These are phyloP conservation scores for Micoletzkya japonica DNA, from an alignment of 2,888 invertebrate genomes.

Conservation along the genomic window DNA sequence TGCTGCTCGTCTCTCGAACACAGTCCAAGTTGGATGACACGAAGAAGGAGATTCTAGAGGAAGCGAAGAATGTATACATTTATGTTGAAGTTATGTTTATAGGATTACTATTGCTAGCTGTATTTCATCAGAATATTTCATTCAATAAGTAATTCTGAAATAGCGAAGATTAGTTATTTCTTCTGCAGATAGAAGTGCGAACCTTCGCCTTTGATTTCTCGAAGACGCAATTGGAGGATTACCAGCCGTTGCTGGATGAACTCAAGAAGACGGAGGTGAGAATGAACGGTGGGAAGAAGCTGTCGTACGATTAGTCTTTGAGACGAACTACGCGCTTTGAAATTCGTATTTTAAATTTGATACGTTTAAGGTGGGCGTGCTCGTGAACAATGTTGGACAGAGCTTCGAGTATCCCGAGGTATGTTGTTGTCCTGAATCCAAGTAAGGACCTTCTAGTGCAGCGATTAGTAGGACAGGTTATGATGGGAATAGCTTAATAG, in stretches of 20 bases:
- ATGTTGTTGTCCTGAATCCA: conserved; percentile 56
- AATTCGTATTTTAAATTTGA: conserved; percentile 7
- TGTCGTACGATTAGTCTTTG: background rate
- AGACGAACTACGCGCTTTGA: background rate
- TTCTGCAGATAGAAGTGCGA: conserved; percentile 44
- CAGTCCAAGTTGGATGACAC: conserved; percentile 56
- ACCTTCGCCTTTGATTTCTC: conserved; percentile 55
- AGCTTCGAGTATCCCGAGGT: conserved; percentile 81
- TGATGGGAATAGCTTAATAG: no score
- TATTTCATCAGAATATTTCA: background rate
- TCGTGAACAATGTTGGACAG: conserved; percentile 88
- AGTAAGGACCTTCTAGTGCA: no score
- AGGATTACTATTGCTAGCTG: background rate
- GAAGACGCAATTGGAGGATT: conserved; percentile 40
- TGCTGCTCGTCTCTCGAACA: conserved; percentile 59
- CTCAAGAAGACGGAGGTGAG: conserved; percentile 52
- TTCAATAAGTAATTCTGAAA: no score
- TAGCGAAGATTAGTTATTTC: background rate
- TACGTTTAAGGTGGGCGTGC: conserved; percentile 34
- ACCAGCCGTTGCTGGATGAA: conserved; percentile 50
- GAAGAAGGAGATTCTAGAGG: conserved; percentile 43
- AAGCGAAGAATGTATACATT: no score
- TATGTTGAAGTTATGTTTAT: no score
- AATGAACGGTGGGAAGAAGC: background rate
- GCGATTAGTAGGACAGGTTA: no score